A percentile compares a stretch with the other conserved stretches of the same genome.
These are phyloP conservation scores for Plebejus melissa DNA, from an alignment of 2,888 invertebrate genomes.

Conservation along the genomic window DNA sequence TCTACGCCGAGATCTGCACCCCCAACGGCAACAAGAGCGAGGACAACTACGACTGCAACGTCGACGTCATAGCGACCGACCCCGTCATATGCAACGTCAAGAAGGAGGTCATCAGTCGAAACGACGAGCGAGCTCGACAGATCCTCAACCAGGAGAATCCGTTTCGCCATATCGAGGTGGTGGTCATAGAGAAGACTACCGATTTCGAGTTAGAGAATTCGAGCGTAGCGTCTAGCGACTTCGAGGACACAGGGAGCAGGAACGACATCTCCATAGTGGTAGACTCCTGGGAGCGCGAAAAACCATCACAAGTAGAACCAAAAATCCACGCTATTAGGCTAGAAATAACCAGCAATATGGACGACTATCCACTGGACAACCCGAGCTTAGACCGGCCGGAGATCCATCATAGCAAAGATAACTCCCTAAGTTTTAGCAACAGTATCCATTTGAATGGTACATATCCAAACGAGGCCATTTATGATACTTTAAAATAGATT, in stretches of 20 bases:
- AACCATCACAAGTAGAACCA: constrained; percentile 51
- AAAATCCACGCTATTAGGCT: constrained; percentile 72
- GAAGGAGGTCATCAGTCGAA: constrained; percentile 69
- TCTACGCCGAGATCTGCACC: constrained; percentile 84
- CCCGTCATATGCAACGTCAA: constrained; percentile 74
- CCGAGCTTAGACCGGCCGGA: constrained; percentile 57
- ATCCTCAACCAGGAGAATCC: constrained; percentile 70
- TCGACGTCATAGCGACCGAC: constrained; percentile 68
- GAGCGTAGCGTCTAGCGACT: constrained; percentile 65
- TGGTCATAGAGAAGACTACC: constrained; percentile 73
- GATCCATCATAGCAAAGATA: constrained; percentile 66
- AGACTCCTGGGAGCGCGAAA: constrained; percentile 72
- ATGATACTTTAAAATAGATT: constrained; percentile 72
- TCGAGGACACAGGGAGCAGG: constrained; percentile 63
- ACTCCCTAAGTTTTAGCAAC: constrained; percentile 71
- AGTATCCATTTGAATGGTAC: constrained; percentile 77
- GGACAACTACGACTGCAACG: constrained; percentile 64
- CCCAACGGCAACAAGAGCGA: constrained; percentile 61
- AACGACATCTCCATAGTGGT: constrained; percentile 67
- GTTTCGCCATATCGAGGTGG: constrained; percentile 75
- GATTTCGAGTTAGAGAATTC: constrained; percentile 71
- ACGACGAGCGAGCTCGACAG: constrained; percentile 68
- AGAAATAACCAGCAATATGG: constrained; percentile 73
- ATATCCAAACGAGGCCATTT: constrained; percentile 77
- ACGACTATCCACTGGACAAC: constrained; percentile 62